Percentiles rank a stretch among this genome's conserved stretches.
phyloP scores from a whole-genome alignment of 2,113 vertebrate genomes.

The Syngnathus scovelli region DNA sequence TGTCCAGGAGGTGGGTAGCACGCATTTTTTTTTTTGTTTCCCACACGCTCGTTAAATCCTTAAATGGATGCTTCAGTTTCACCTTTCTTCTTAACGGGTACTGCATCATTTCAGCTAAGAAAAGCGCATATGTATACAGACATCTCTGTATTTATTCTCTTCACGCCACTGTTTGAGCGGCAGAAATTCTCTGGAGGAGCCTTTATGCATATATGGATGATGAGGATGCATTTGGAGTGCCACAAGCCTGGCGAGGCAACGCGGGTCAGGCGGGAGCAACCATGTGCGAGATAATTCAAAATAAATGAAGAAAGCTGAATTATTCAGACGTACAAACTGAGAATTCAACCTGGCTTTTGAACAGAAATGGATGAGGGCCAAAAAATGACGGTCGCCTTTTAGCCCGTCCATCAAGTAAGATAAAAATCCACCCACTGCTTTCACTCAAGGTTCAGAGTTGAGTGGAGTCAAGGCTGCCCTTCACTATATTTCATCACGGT shows the following conservation, averaged over 20 bases:
- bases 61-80: slow-evolving; percentile 11
- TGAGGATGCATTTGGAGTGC: slow-evolving; percentile 54
- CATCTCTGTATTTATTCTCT: slow-evolving; percentile 52
- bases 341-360: slow-evolving; percentile 65
- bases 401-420: background rate
- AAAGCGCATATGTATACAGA: slow-evolving; percentile 17
- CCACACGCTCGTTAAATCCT: slow-evolving; percentile 31
- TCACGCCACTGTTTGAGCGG: slow-evolving; percentile 46
- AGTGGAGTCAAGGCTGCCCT: slow-evolving; percentile 36
- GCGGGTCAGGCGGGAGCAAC: slow-evolving; percentile 39
- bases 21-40: slow-evolving; percentile 5
- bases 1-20: slow-evolving; percentile 6
- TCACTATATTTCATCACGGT: slow-evolving; percentile 32
- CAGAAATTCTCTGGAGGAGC: slow-evolving; percentile 43
- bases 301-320: slow-evolving; percentile 68
- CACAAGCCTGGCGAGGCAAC: slow-evolving; percentile 33
- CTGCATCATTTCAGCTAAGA: slow-evolving; percentile 43
- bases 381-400: background rate
- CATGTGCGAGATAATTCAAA: slow-evolving; percentile 61
- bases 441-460: slow-evolving; percentile 28
- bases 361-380: slow-evolving; percentile 44
- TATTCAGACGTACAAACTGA: slow-evolving; percentile 74
- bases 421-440: slow-evolving; percentile 26
- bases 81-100: slow-evolving; percentile 7
- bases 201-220: slow-evolving; percentile 67